phyloP scores from a whole-genome alignment of 2,797 vertebrate species.

The Clamator glandarius region DNA sequence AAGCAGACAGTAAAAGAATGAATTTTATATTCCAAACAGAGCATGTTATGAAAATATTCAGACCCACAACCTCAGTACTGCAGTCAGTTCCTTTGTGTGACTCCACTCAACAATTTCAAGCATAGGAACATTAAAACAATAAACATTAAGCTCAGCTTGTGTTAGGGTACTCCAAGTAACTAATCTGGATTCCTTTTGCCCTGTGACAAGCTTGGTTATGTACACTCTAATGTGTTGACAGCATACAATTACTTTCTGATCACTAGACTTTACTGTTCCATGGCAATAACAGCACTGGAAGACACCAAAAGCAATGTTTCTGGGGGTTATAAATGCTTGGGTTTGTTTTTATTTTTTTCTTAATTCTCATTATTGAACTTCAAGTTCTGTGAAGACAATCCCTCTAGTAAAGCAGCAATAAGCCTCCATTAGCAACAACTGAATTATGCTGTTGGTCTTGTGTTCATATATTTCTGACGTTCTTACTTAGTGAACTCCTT shows the following conservation, averaged over 20 bases:
- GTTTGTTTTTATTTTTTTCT: accelerated
- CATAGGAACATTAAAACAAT: neutral
- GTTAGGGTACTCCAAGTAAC: neutral
- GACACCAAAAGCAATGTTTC: neutral
- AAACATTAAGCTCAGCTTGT: neutral
- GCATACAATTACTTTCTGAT: neutral
- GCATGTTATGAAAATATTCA: neutral
- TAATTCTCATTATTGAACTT: neutral
- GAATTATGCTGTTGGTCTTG: neutral
- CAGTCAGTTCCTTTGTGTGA: neutral
- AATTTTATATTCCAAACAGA: neutral
- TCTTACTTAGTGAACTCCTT: neutral
- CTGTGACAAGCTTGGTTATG: neutral
- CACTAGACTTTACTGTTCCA: neutral
- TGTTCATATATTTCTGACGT: neutral
- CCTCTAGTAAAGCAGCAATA: neutral
- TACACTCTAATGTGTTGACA: neutral
- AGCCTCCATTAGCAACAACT: neutral
- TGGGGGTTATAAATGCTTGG: neutral
- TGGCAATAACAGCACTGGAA: neutral
- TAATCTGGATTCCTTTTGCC: neutral
- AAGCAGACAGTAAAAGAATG: neutral
- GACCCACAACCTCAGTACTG: neutral
- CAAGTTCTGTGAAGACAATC: neutral
- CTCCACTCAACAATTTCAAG: neutral